These are phyloP conservation scores for Branchipolynoe longqiensis DNA, from an alignment of 2,888 invertebrate species.

Conservation along the genomic window DNA sequence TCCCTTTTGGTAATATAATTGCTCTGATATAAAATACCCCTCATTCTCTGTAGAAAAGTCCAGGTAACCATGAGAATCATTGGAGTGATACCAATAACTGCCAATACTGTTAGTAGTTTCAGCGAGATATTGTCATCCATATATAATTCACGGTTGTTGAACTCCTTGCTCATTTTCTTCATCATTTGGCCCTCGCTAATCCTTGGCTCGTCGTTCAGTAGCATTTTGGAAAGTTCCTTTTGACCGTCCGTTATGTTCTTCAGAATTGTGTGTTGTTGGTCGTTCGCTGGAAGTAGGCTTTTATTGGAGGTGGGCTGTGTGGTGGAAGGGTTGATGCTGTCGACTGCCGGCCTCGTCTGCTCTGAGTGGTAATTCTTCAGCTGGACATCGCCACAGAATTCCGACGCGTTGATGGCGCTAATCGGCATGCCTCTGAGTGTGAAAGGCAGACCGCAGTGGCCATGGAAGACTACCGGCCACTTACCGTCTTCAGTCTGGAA, in stretches of 20 bases:
- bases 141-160: too few species aligned
- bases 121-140: too few species aligned
- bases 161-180: too few species aligned
- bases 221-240: too few species aligned
- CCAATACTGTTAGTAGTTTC: background rate
- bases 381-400: background rate
- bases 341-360: too few species aligned
- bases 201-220: too few species aligned
- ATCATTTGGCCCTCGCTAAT: too few species aligned
- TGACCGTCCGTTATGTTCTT: background rate
- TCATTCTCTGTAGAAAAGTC: conserved; percentile 20
- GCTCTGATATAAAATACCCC: background rate
- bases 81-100: background rate
- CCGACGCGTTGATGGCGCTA: background rate
- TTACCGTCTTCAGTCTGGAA: too few species aligned
- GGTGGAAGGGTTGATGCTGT: too few species aligned
- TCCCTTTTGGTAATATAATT: background rate
- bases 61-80: background rate
- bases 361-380: too few species aligned
- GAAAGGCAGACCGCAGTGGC: background rate
- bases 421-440: background rate
- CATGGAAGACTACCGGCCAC: background rate
- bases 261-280: background rate
- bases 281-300: background rate
- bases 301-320: background rate